Conservation (phyloP, 1,140 invertebrate species). For the Drosophila fuyamai region DNA sequence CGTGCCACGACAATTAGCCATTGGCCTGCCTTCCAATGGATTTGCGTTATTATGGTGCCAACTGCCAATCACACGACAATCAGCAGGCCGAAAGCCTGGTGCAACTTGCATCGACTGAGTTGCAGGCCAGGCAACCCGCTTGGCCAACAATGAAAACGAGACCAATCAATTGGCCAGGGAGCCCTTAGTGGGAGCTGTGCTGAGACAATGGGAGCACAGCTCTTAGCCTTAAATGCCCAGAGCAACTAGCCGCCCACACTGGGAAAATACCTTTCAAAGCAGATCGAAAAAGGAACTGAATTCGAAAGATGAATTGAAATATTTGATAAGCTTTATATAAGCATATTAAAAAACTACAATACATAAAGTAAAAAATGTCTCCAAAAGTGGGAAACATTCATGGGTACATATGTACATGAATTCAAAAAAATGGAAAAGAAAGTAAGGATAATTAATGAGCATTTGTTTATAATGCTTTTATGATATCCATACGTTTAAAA, state of each 20-base stretch:
- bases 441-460: too few relatives aligned
- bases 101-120: conserved; percentile 37
- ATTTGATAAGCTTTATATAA: too few relatives aligned
- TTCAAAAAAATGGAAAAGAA: too few relatives aligned
- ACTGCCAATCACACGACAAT: conserved; percentile 70
- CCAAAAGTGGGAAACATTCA: too few relatives aligned
- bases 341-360: too few relatives aligned
- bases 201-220: conserved; percentile 55
- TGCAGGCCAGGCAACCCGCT: conserved; percentile 26
- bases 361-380: too few relatives aligned
- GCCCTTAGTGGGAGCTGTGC: conserved; percentile 52
- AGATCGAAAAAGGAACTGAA: too few relatives aligned
- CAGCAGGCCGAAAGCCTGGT: conserved; percentile 55
- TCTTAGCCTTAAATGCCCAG: conserved; percentile 35
- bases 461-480: too few relatives aligned
- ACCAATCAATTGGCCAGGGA: conserved; percentile 65
- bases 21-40: neutral
- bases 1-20: conserved; percentile 70
- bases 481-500: too few relatives aligned
- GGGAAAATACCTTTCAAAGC: neutral
- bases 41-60: conserved; percentile 39
- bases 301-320: too few relatives aligned
- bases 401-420: too few relatives aligned
- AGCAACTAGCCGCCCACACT: conserved; percentile 5
- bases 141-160: conserved; percentile 61